Evolutionary conservation across 2,113 vertebrate genomes (phyloP), one percentile per base, ranked within the genome.

Genomic region (Silurus glanis): DNA sequence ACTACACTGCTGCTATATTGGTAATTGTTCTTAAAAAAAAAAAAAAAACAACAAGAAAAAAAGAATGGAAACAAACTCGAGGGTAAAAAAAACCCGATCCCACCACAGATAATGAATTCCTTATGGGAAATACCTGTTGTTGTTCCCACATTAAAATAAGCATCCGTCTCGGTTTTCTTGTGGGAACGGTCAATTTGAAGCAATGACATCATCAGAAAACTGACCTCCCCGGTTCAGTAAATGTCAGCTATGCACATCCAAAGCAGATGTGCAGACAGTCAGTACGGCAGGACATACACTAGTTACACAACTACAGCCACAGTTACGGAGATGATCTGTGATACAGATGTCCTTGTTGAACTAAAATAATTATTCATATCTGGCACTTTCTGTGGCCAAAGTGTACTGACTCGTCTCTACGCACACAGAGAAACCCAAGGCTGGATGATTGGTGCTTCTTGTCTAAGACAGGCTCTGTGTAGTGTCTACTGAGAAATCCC

Each of bases 71-170:
- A 51, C 1, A n/a, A 81, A 23, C 67, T 88, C n/a, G 76, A 67
- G 17, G 59, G 6, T 5, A 61, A 82, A 62, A 12, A 64, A 47
- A 82, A 37, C n/a, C n/a, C 6, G 0, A 66, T 82, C 23, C 12
- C 5, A 83, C 37, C 28, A 82, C 21, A 78, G 72, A 82, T 67
- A 81, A 56, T 66, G 66, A 72, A 72, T 51, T 79, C 62, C 55
- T 72, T 53, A 82, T 49, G 62, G 75, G 23, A 53, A 62, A 66
- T 67, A 81, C 83, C 59, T 82, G 37, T 58, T 62, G 55, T 80
- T 72, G 67, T 86, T 78, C 74, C 81, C 85, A 83, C 67, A 84
- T 80, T 83, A 84, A 86, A 86, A 83, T 80, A 88, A 71, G 69
- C 9, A 25, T 80, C 51, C 1, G 75, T 28, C 17, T 83, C 47